A percentile compares a stretch with the other conserved stretches of the same genome.
phyloP scores from a whole-genome alignment of 2,113 vertebrate species.

The Crypturellus undulatus region DNA sequence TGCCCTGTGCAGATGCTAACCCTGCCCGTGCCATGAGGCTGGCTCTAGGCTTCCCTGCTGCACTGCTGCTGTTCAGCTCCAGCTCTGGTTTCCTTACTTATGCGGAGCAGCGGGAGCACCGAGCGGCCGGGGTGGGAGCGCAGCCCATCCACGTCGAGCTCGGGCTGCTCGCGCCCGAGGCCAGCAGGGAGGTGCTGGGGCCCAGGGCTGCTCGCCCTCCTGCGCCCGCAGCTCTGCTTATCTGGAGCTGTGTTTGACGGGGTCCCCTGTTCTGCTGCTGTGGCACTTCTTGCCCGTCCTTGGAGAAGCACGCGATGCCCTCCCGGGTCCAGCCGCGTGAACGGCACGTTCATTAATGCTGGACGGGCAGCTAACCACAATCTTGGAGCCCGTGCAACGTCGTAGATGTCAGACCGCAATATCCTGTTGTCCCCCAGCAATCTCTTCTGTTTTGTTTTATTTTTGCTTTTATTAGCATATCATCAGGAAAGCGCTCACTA shows the following conservation, averaged over 20 bases:
- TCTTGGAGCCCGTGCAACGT: not conserved
- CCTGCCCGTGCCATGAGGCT: rapidly evolving
- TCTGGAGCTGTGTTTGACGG: rapidly evolving
- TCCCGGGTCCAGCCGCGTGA: not conserved
- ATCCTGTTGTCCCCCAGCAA: rapidly evolving
- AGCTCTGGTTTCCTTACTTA: not conserved
- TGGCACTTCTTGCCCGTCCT: not conserved
- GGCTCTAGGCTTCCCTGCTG: not conserved
- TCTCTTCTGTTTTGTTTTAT: not conserved
- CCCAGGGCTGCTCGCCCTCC: no score
- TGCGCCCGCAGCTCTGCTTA: no score
- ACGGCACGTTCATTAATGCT: not conserved
- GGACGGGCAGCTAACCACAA: not conserved
- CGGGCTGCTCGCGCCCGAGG: no score
- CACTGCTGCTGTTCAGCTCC: rapidly evolving
- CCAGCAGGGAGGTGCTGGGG: no score
- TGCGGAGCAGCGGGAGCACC: not conserved
- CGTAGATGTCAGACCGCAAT: rapidly evolving
- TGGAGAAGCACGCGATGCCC: not conserved
- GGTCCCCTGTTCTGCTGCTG: not conserved
- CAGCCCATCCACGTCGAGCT: no score
- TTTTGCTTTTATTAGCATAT: no score
- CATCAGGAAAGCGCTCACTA: not conserved
- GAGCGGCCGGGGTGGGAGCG: rapidly evolving
- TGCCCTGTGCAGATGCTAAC: rapidly evolving